A percentile compares a stretch with the other conserved stretches of the same genome.
Conservation (phyloP, 2,113 vertebrate genomes). For the Anolis carolinensis region DNA sequence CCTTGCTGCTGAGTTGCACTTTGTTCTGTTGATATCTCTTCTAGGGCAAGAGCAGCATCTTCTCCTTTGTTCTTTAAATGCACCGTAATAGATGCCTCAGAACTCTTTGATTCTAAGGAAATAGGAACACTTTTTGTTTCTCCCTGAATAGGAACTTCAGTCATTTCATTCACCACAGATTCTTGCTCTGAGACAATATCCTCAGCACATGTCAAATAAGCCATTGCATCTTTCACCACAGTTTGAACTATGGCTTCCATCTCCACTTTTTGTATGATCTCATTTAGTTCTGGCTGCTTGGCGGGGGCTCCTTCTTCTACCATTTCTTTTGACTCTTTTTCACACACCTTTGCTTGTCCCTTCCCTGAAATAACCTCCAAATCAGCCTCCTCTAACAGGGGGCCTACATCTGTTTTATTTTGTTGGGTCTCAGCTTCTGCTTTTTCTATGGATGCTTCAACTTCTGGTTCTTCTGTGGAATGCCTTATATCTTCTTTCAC, state of each 20-base stretch:
- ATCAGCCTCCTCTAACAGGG: background rate
- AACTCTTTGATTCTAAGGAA: background rate
- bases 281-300: background rate
- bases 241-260: background rate
- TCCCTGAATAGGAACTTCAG: conserved; percentile 26
- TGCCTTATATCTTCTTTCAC: background rate
- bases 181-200: background rate
- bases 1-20: background rate
- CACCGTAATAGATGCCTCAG: too few relatives aligned
- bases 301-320: background rate
- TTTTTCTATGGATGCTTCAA: background rate
- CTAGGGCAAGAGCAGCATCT: conserved; percentile 20
- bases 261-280: background rate
- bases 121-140: background rate
- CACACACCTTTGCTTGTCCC: background rate
- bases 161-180: background rate
- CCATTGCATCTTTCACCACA: background rate
- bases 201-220: background rate
- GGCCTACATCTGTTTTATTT: background rate
- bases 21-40: background rate
- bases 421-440: background rate
- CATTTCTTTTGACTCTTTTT: background rate
- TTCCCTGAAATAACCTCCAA: background rate
- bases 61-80: conserved; percentile 19
- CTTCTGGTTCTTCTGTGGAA: background rate